Percentiles rank a stretch among this genome's conserved stretches.
phyloP scores from a whole-genome alignment of 2,888 invertebrate species.

The Bombylius discolor region DNA sequence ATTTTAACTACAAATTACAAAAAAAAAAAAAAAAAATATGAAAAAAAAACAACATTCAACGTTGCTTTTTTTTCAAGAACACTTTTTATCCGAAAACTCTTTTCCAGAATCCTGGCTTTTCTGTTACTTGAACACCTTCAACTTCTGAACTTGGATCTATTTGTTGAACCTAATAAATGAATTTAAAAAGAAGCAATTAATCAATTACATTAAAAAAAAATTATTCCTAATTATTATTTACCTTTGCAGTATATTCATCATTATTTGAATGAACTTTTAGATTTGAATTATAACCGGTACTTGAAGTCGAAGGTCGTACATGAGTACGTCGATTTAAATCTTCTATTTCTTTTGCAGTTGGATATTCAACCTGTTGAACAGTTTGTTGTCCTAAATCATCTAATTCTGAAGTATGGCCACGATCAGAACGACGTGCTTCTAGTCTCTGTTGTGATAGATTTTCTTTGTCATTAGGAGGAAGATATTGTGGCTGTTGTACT shows the following conservation, averaged over 20 bases:
- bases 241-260: constrained; percentile 6
- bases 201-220: not conserved
- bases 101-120: constrained; percentile 20
- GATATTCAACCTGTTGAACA: not conserved
- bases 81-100: constrained; percentile 23
- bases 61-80: not conserved
- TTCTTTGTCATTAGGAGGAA: no score
- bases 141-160: constrained; percentile 18
- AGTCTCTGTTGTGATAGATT: no score
- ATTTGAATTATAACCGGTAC: not conserved
- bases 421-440: no score
- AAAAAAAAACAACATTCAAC: not conserved
- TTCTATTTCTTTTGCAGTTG: not conserved
- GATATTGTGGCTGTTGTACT: not conserved
- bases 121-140: constrained; percentile 16
- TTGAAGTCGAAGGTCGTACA: not conserved
- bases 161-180: not conserved
- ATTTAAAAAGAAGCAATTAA: not conserved
- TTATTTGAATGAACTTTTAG: not conserved
- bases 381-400: constrained; percentile 1
- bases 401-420: not conserved
- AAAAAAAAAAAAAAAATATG: not conserved
- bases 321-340: not conserved
- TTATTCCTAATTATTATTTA: not conserved
- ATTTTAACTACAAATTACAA: not conserved